Conservation (phyloP, 2,888 invertebrate species). For the Torymus aiolomorphi region DNA sequence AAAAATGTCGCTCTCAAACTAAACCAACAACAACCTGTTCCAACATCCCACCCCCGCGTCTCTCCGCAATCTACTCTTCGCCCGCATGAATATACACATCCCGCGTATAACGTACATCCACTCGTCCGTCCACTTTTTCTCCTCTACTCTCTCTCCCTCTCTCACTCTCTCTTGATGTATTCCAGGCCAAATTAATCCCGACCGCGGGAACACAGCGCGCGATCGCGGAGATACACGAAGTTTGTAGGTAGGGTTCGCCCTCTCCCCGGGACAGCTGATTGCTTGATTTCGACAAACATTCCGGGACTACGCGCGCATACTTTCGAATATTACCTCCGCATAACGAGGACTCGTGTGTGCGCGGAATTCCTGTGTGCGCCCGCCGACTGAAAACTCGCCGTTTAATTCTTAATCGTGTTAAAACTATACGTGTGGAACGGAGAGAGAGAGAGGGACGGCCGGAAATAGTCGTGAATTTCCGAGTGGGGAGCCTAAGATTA, state of each 20-base stretch:
- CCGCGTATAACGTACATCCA: too few species aligned
- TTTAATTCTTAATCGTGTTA: constrained; percentile 68
- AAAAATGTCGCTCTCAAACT: too few species aligned
- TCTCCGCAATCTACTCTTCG: too few species aligned
- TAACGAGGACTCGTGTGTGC: not conserved
- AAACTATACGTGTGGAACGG: constrained; percentile 56
- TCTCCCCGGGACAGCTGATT: constrained; percentile 63
- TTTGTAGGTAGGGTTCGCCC: too few species aligned
- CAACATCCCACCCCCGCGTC: not conserved
- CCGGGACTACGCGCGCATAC: constrained; percentile 14
- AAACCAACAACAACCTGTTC: not conserved
- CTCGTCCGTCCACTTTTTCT: too few species aligned
- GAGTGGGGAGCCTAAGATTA: constrained; percentile 33
- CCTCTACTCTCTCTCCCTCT: not conserved
- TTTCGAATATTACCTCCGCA: not conserved
- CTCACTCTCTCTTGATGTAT: constrained; percentile 27
- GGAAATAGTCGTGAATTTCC: constrained; percentile 51
- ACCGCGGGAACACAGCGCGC: constrained; percentile 16
- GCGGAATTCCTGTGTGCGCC: constrained; percentile 63
- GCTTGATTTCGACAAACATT: constrained; percentile 72
- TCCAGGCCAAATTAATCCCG: constrained; percentile 40
- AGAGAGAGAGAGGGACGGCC: not conserved
- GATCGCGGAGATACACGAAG: constrained; percentile 1
- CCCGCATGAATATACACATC: too few species aligned
- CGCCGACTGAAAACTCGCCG: constrained; percentile 60